Evolutionary conservation across 2,888 invertebrate genomes (phyloP).

Genomic region (Ectropis crepuscularia): DNA sequence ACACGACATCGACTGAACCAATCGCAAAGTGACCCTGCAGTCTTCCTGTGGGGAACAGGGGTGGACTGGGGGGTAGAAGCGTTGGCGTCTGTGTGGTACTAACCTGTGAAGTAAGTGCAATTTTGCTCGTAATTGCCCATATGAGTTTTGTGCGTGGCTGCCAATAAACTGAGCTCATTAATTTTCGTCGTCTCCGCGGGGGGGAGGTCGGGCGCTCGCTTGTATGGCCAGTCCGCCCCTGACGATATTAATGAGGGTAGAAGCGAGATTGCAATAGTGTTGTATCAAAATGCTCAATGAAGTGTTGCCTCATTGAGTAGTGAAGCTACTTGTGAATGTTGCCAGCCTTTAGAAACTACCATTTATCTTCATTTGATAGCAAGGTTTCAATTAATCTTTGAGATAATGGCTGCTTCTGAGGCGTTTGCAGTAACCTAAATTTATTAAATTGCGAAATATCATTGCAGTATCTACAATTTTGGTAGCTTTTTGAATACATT

Average conservation of each 20-base stretch:
- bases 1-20: slow-evolving; percentile 68
- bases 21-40: slow-evolving; percentile 80
- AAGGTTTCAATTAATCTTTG: slow-evolving; percentile 13
- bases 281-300: slow-evolving; percentile 75
- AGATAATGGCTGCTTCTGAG: slow-evolving; percentile 53
- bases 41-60: slow-evolving; percentile 83
- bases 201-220: slow-evolving; percentile 83
- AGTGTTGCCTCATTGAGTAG: slow-evolving; percentile 71
- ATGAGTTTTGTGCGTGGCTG: slow-evolving; percentile 85
- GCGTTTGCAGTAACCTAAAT: slow-evolving; percentile 56
- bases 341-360: slow-evolving; percentile 57
- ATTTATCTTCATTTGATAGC: slow-evolving; percentile 43
- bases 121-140: slow-evolving; percentile 85
- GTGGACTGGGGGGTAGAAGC: slow-evolving; percentile 82
- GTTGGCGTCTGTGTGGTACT: slow-evolving; percentile 81
- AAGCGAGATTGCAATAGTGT: slow-evolving; percentile 83
- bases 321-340: slow-evolving; percentile 79
- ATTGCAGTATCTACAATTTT: slow-evolving; percentile 64
- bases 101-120: slow-evolving; percentile 85
- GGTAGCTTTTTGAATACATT: slow-evolving; percentile 54
- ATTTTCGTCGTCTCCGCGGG: slow-evolving; percentile 85
- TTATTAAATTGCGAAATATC: slow-evolving; percentile 58
- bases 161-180: slow-evolving; percentile 85
- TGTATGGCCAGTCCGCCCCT: slow-evolving; percentile 86
- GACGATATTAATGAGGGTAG: slow-evolving; percentile 85